Conservation (phyloP, 2,888 invertebrate species). For the Therioaphis trifolii region DNA sequence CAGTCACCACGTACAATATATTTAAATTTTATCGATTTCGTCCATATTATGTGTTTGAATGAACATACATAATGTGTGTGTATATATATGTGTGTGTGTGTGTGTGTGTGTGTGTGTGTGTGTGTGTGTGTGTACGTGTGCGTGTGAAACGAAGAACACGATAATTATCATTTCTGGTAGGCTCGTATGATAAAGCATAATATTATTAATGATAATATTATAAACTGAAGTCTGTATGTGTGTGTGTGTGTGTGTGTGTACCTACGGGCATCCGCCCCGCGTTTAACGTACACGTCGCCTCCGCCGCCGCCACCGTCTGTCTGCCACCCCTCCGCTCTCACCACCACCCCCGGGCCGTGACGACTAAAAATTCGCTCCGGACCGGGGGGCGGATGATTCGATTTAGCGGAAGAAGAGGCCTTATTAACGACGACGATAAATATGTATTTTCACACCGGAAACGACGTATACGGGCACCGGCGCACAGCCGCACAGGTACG, state of each 20-base stretch:
- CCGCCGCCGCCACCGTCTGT: too few species aligned
- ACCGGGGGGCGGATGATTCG: too few species aligned
- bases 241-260: not conserved
- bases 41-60: not conserved
- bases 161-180: not conserved
- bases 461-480: too few species aligned
- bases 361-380: too few species aligned
- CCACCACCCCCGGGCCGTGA: too few species aligned
- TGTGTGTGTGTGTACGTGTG: not conserved
- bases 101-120: not conserved
- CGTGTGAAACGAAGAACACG: not conserved
- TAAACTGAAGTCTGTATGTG: not conserved
- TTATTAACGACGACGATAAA: too few species aligned
- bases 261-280: not conserved
- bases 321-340: too few species aligned
- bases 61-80: not conserved
- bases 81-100: not conserved
- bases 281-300: too few species aligned
- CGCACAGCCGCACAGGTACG: too few species aligned
- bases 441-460: too few species aligned
- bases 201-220: not conserved
- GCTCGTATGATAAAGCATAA: not conserved
- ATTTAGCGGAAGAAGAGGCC: too few species aligned
- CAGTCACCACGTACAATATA: not conserved
- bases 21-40: slow-evolving; percentile 27